phyloP scores from a whole-genome alignment of 2,113 vertebrate genomes.

The Nerophis ophidion region DNA sequence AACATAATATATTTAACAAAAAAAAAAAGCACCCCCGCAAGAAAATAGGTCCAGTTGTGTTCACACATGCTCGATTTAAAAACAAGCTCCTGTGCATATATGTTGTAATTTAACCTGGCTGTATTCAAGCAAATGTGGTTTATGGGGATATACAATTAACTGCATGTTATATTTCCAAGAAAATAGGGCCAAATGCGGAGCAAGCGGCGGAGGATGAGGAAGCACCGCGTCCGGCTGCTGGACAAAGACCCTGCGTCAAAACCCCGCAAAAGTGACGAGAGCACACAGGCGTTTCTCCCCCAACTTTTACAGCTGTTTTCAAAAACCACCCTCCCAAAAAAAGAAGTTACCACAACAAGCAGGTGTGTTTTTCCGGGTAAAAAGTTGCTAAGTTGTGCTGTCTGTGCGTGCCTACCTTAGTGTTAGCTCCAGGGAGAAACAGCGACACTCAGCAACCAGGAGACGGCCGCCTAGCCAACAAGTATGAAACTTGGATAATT shows the following conservation, averaged over 20 bases:
- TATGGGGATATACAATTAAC: too few species aligned
- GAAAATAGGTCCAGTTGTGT: not conserved
- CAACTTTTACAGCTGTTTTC: constrained; percentile 40
- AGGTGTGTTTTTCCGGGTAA: not conserved
- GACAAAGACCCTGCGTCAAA: constrained; percentile 60
- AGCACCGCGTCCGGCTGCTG: constrained; percentile 5
- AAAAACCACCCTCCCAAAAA: too few species aligned
- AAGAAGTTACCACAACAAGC: not conserved
- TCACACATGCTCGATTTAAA: not conserved
- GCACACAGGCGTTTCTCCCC: not conserved
- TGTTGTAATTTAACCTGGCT: not conserved
- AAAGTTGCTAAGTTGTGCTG: constrained; percentile 41
- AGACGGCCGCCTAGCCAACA: not conserved
- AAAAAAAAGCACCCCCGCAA: not conserved
- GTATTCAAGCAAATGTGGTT: not conserved
- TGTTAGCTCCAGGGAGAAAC: constrained; percentile 62
- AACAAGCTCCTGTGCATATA: not conserved
- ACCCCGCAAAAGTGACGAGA: constrained; percentile 36
- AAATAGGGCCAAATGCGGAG: not conserved
- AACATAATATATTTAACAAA: not conserved
- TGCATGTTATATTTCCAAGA: not conserved
- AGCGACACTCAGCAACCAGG: constrained; percentile 32
- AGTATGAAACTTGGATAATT: constrained; percentile 13
- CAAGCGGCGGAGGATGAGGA: not conserved
- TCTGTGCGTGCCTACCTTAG: constrained; percentile 58